These are phyloP conservation scores for Saguinus midas DNA, from an alignment of 2,113 vertebrate species.

Conservation along the genomic window DNA sequence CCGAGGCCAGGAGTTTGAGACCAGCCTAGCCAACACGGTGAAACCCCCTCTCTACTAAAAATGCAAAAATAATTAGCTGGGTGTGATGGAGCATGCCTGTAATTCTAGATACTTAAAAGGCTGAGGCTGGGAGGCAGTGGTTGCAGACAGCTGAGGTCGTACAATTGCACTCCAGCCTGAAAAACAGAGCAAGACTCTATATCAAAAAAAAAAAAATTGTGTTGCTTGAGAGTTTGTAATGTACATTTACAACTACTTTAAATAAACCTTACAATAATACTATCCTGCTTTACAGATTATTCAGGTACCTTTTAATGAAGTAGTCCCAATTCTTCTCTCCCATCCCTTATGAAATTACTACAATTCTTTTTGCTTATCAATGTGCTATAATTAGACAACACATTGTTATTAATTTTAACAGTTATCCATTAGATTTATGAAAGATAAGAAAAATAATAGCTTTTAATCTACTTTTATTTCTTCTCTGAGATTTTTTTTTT, in stretches of 20 bases:
- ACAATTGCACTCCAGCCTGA: too few species aligned
- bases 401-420: not conserved
- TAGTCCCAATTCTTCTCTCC: not conserved
- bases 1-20: too few species aligned
- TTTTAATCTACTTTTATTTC: not conserved
- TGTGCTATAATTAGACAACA: too few species aligned
- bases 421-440: not conserved
- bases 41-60: too few species aligned
- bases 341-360: not conserved
- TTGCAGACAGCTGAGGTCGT: too few species aligned
- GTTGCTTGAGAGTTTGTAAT: not conserved
- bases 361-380: not conserved
- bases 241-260: not conserved
- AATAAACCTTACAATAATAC: not conserved
- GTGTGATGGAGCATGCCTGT: too few species aligned
- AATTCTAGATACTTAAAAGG: too few species aligned
- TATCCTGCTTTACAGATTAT: not conserved
- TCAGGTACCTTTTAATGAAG: not conserved
- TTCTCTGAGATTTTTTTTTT: not conserved
- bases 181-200: too few species aligned
- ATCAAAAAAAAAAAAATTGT: not conserved
- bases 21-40: too few species aligned
- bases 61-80: too few species aligned
- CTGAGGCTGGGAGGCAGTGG: too few species aligned
- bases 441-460: not conserved